Percentiles rank a stretch among this genome's conserved stretches.
Evolutionary conservation across 1,140 invertebrate species (phyloP).

Genomic region (Argopecten irradians): DNA sequence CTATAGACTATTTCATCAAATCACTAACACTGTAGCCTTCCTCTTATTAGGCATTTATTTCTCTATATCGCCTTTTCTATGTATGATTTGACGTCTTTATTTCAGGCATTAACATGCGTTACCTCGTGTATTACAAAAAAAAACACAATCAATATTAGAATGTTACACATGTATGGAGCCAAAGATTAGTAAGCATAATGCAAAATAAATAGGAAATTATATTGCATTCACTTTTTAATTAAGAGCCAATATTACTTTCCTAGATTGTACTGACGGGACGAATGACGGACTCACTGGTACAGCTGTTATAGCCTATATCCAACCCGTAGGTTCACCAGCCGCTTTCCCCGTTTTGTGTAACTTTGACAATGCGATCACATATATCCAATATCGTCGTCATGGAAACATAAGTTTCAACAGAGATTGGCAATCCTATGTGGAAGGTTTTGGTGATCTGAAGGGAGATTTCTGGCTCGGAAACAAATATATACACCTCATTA

Average conservation of each 20-base stretch:
- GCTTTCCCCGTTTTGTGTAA: slow-evolving; percentile 35
- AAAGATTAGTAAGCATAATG: not conserved
- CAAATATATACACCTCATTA: slow-evolving; percentile 28
- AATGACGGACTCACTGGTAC: not conserved
- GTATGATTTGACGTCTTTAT: too few relatives aligned
- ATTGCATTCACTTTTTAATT: not conserved
- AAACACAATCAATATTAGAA: not conserved
- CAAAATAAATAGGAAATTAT: too few relatives aligned
- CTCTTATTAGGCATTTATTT: too few relatives aligned
- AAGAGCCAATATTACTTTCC: not conserved
- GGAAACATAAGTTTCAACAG: slow-evolving; percentile 45
- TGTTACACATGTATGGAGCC: not conserved
- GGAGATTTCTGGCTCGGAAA: slow-evolving; percentile 58
- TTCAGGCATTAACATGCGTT: too few relatives aligned
- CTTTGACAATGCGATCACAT: slow-evolving; percentile 32
- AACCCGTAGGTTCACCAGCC: not conserved
- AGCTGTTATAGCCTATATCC: slow-evolving; percentile 14
- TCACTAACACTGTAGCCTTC: too few relatives aligned
- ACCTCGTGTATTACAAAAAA: not conserved
- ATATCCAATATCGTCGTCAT: slow-evolving; percentile 31
- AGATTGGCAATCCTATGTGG: slow-evolving; percentile 50
- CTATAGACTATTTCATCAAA: too few relatives aligned
- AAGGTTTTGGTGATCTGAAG: slow-evolving; percentile 53
- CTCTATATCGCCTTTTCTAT: too few relatives aligned
- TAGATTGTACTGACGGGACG: slow-evolving; percentile 28